Evolutionary conservation across 2,888 invertebrate genomes (phyloP).

Genomic region (Bombylius major): DNA sequence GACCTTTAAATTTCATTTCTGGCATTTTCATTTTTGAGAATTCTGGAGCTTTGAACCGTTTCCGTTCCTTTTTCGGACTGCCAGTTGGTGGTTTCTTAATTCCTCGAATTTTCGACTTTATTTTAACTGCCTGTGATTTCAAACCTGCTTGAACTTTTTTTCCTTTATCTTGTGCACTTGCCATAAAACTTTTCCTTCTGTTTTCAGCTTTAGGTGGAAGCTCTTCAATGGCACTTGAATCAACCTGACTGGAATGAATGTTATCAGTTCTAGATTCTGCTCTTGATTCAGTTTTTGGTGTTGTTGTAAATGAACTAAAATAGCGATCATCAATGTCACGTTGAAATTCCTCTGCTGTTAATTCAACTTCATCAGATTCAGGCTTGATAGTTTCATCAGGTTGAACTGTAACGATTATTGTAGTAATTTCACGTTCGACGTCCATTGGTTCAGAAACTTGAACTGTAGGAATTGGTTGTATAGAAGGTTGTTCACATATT

Average conservation of each 20-base stretch:
- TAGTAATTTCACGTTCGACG: not conserved
- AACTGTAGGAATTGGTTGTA: constrained; percentile 1
- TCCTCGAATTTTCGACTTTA: constrained; percentile 53
- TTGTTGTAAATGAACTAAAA: constrained; percentile 44
- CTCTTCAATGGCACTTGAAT: constrained; percentile 52
- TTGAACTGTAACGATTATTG: not conserved
- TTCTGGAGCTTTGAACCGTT: constrained; percentile 32
- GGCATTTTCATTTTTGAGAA: constrained; percentile 37
- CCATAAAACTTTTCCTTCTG: constrained; percentile 40
- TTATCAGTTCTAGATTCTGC: constrained; percentile 51
- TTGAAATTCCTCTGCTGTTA: constrained; percentile 45
- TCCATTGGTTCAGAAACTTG: constrained; percentile 6
- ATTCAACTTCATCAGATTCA: constrained; percentile 40
- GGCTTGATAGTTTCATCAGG: constrained; percentile 33
- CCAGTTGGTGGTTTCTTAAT: constrained; percentile 41
- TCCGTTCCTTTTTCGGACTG: constrained; percentile 32
- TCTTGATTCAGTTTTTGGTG: constrained; percentile 40
- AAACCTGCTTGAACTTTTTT: constrained; percentile 51
- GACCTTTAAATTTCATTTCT: constrained; percentile 25
- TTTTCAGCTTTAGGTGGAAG: constrained; percentile 46
- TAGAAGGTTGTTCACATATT: no score
- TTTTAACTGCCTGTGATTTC: constrained; percentile 56
- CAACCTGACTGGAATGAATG: constrained; percentile 53
- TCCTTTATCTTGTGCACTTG: constrained; percentile 40
- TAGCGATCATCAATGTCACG: constrained; percentile 50